Conservation (phyloP, 2,888 invertebrate genomes). For the Chrysomela aeneicollis region DNA sequence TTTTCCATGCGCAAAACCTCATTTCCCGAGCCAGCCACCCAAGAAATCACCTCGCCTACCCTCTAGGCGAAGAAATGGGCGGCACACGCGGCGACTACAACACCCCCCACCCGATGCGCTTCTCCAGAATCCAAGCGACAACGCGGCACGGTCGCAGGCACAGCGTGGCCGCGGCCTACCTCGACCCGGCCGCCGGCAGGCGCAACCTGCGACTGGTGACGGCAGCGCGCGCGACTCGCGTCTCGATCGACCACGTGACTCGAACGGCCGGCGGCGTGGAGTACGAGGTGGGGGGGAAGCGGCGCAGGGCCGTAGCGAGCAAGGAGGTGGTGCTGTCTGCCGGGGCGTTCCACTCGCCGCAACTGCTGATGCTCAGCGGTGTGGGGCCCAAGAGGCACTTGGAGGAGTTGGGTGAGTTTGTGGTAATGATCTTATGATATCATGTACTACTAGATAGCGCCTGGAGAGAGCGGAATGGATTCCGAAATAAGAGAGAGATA, state of each 20-base stretch:
- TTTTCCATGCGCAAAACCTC: too few relatives aligned
- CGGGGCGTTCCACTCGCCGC: conserved; percentile 80
- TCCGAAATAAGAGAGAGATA: too few relatives aligned
- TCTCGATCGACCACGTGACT: conserved; percentile 63
- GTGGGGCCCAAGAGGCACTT: conserved; percentile 71
- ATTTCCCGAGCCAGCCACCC: too few relatives aligned
- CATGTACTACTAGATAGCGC: too few relatives aligned
- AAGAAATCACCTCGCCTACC: background rate
- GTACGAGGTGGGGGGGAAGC: conserved; percentile 20
- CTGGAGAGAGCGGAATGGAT: too few relatives aligned
- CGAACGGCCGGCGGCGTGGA: conserved; percentile 62
- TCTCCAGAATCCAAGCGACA: conserved; percentile 61
- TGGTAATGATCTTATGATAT: too few relatives aligned
- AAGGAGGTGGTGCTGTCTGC: conserved; percentile 71
- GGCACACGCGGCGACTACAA: conserved; percentile 60
- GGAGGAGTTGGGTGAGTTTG: conserved; percentile 59
- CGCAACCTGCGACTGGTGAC: conserved; percentile 68
- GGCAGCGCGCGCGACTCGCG: conserved; percentile 65
- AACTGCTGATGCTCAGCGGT: conserved; percentile 73
- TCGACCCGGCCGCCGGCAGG: conserved; percentile 64
- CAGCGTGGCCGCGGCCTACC: conserved; percentile 68
- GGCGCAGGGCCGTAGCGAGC: conserved; percentile 58
- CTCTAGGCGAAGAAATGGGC: conserved; percentile 58
- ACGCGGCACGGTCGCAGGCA: conserved; percentile 64
- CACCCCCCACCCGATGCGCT: conserved; percentile 56